phyloP scores from a whole-genome alignment of 2,113 vertebrate genomes.

The Henicopernis longicauda region DNA sequence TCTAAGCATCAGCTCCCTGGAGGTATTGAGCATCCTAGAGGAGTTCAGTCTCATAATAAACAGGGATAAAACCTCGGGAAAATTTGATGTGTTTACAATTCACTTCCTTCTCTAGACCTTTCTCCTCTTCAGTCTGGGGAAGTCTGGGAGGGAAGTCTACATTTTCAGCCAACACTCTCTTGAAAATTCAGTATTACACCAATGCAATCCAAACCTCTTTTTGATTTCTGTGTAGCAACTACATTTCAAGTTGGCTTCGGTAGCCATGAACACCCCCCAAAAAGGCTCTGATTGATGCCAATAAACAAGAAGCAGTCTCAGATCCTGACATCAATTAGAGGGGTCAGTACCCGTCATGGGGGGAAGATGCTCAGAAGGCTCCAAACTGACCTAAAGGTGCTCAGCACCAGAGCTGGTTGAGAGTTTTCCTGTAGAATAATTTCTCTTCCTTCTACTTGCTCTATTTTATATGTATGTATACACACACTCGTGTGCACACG shows the following conservation, averaged over 20 bases:
- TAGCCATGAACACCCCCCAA: fast-evolving
- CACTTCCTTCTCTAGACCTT: neutral
- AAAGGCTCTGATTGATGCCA: neutral
- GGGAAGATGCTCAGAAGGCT: neutral
- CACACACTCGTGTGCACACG: fast-evolving
- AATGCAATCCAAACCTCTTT: neutral
- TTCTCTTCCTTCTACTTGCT: neutral
- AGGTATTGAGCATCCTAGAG: neutral
- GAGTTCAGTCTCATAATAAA: neutral
- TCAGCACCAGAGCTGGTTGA: neutral
- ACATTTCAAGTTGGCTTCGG: neutral
- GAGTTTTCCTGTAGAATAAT: neutral
- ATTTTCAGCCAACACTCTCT: neutral
- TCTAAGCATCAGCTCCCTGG: neutral
- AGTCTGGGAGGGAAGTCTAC: neutral
- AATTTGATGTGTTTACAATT: neutral
- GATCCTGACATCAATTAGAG: neutral
- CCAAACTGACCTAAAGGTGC: neutral
- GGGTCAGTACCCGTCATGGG: neutral
- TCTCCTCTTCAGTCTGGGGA: neutral
- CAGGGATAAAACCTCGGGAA: neutral
- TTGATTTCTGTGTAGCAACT: neutral
- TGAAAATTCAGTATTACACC: neutral
- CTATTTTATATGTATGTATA: neutral
- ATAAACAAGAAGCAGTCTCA: neutral